Evolutionary conservation across 2,113 vertebrate genomes (phyloP).

Genomic region (Salvelinus fontinalis): DNA sequence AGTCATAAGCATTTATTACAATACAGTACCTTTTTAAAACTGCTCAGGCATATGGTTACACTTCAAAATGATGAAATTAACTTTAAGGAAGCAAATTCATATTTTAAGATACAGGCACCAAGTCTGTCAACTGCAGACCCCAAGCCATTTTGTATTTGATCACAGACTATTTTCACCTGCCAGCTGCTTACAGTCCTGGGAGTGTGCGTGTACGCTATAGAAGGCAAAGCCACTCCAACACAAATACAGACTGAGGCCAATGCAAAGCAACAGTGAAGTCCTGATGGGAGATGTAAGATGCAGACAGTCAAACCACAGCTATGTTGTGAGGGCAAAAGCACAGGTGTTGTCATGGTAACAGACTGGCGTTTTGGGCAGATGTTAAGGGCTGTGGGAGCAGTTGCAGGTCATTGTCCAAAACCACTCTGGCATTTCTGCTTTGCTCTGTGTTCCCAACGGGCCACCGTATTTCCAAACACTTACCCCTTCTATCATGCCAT

Average conservation of each 20-base stretch:
- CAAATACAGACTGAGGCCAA: constrained; percentile 14
- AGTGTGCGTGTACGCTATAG: background rate
- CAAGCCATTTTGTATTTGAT: background rate
- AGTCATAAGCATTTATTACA: constrained; percentile 18
- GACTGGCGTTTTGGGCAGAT: constrained; percentile 17
- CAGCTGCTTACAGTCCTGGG: background rate
- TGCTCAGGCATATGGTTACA: constrained; percentile 12
- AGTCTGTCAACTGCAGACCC: background rate
- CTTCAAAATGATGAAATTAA: background rate
- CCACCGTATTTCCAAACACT: background rate
- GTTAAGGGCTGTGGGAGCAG: background rate
- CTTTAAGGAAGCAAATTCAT: background rate
- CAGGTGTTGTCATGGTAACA: background rate
- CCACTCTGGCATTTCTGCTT: background rate
- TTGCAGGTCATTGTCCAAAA: constrained; percentile 17
- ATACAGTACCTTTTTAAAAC: constrained; percentile 54
- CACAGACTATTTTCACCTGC: background rate
- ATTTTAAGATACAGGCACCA: constrained; percentile 17
- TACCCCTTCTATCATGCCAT: background rate
- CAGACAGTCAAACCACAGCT: background rate
- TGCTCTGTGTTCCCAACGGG: constrained; percentile 10
- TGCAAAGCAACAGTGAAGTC: constrained; percentile 17
- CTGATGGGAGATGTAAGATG: background rate
- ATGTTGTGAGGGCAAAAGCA: too few species aligned
- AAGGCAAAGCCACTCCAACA: background rate